Percentiles rank a stretch among this genome's conserved stretches.
Conservation (phyloP, 2,888 invertebrate species). For the Beris morrisii region DNA sequence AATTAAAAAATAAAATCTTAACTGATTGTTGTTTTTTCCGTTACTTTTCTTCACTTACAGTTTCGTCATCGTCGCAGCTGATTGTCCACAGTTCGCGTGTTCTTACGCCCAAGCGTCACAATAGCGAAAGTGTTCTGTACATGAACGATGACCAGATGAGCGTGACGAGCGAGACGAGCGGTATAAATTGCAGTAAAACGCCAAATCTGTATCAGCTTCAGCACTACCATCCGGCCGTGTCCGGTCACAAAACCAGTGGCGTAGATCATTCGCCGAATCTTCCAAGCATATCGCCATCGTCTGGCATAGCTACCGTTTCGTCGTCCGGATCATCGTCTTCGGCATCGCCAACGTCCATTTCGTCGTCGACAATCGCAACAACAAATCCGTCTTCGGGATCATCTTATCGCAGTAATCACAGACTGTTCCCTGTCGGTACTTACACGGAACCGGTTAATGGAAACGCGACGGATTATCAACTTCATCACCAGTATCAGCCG, state of each 20-base stretch:
- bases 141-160: conserved; percentile 59
- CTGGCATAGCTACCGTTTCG: conserved; percentile 19
- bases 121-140: conserved; percentile 75
- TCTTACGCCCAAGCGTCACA: conserved; percentile 74
- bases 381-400: conserved; percentile 9
- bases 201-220: conserved; percentile 33
- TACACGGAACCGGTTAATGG: conserved; percentile 62
- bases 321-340: conserved; percentile 14
- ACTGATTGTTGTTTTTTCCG: background rate
- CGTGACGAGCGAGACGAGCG: conserved; percentile 42
- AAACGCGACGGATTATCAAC: conserved; percentile 45
- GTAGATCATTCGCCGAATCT: conserved; percentile 9
- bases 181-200: conserved; percentile 25
- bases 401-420: conserved; percentile 56
- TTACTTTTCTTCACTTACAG: conserved; percentile 46
- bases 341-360: conserved; percentile 18
- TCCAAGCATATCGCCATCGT: conserved; percentile 21
- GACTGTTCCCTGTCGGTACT: conserved; percentile 71
- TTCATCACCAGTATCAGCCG: conserved; percentile 47
- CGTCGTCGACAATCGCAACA: conserved; percentile 34
- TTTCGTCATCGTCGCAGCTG: conserved; percentile 60
- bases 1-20: background rate
- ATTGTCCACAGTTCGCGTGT: conserved; percentile 78
- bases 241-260: conserved; percentile 23
- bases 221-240: conserved; percentile 8